A percentile compares a stretch with the other conserved stretches of the same genome.
phyloP scores from a whole-genome alignment of 2,888 invertebrate species.

The Acanthosepion esculentum region DNA sequence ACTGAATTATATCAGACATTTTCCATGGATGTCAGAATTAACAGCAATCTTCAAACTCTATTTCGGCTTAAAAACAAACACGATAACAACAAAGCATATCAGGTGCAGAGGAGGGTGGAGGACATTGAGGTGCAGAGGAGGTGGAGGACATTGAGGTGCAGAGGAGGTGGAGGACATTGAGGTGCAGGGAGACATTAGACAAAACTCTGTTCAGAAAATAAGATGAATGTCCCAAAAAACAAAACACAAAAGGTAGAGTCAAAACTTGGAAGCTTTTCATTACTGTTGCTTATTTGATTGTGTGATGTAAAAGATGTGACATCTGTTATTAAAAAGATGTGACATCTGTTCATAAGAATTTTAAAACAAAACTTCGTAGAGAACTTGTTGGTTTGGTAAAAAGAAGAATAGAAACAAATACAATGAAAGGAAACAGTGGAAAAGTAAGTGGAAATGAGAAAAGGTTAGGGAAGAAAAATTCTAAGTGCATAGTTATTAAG shows the following conservation, averaged over 20 bases:
- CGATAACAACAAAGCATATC: not conserved
- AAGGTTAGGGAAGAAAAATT: not conserved
- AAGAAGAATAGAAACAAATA: not conserved
- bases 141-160: not conserved
- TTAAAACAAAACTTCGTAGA: not conserved
- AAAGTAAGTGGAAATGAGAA: not conserved
- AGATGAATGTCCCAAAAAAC: not conserved
- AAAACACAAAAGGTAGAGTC: not conserved
- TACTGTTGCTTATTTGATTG: not conserved
- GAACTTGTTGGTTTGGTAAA: not conserved
- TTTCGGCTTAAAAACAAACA: not conserved
- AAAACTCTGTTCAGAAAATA: not conserved
- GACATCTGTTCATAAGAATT: not conserved
- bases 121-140: not conserved
- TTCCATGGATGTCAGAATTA: constrained; percentile 20
- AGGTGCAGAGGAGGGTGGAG: not conserved
- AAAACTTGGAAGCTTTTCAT: not conserved
- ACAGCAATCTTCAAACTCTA: not conserved
- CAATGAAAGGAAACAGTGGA: not conserved
- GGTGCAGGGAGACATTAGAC: not conserved
- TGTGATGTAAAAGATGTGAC: not conserved
- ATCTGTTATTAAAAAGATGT: constrained; percentile 33
- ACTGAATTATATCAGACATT: constrained; percentile 33
- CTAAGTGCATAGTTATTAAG: no score
- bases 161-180: not conserved